phyloP scores from a whole-genome alignment of 1,140 invertebrate genomes.

The Diachasmimorpha longicaudata region DNA sequence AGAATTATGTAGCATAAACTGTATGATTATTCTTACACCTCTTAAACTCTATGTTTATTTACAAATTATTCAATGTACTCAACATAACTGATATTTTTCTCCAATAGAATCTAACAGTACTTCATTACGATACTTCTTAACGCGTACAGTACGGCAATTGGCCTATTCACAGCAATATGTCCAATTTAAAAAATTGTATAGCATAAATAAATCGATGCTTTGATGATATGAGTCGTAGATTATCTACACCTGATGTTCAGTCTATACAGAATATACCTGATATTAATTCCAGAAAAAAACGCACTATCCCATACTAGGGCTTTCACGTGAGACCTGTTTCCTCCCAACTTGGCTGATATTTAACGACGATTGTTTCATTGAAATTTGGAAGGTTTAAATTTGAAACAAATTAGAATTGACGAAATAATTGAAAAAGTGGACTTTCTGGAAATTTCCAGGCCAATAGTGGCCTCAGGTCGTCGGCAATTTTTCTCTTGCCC shows the following conservation, averaged over 20 bases:
- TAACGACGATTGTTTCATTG: too few relatives aligned
- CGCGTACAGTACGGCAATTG: not conserved
- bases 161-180: slow-evolving; percentile 16
- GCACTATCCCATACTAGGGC: too few relatives aligned
- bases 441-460: too few relatives aligned
- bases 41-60: not conserved
- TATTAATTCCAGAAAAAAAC: not conserved
- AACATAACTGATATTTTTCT: not conserved
- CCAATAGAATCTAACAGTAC: not conserved
- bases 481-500: too few relatives aligned
- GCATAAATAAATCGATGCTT: slow-evolving; percentile 3
- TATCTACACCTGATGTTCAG: not conserved
- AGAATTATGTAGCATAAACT: not conserved
- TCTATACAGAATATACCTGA: not conserved
- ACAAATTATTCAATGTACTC: slow-evolving; percentile 1
- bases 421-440: too few relatives aligned
- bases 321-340: too few relatives aligned
- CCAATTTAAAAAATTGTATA: slow-evolving; percentile 4
- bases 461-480: too few relatives aligned
- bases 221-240: not conserved
- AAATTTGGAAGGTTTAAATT: too few relatives aligned
- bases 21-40: not conserved
- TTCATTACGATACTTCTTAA: not conserved
- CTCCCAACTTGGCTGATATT: too few relatives aligned
- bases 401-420: too few relatives aligned